phyloP scores from a whole-genome alignment of 2,113 vertebrate species.

The Pyxicephalus adspersus region DNA sequence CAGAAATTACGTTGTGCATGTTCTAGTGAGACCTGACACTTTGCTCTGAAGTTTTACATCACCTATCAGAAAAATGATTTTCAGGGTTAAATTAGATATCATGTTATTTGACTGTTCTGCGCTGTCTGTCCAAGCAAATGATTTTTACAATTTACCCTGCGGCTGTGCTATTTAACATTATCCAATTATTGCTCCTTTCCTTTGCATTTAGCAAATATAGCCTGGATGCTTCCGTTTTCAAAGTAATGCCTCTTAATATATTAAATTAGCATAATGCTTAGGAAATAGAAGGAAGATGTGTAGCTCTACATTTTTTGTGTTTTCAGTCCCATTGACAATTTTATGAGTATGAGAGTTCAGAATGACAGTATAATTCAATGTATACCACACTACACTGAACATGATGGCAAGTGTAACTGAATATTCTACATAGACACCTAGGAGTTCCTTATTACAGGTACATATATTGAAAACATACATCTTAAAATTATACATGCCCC shows the following conservation, averaged over 20 bases:
- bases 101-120: slow-evolving; percentile 13
- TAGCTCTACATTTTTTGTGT: background rate
- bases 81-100: background rate
- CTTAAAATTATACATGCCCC: too few relatives aligned
- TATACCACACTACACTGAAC: background rate
- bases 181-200: slow-evolving; percentile 24
- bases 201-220: slow-evolving; percentile 13
- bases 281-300: background rate
- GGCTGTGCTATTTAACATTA: slow-evolving; percentile 21
- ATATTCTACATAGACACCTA: background rate
- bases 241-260: slow-evolving; percentile 19
- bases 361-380: background rate
- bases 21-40: background rate
- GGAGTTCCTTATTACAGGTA: background rate
- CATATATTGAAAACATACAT: background rate
- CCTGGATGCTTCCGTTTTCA: slow-evolving; percentile 9
- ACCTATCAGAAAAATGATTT: background rate
- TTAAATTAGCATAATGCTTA: slow-evolving; percentile 24
- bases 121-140: slow-evolving; percentile 12
- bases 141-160: slow-evolving; percentile 9
- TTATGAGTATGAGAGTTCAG: slow-evolving; percentile 5
- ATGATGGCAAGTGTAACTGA: background rate
- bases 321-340: background rate
- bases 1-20: background rate
- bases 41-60: background rate